A percentile compares a stretch with the other conserved stretches of the same genome.
These are phyloP conservation scores for Menidia menidia DNA, from an alignment of 2,797 vertebrate genomes.

Conservation along the genomic window DNA sequence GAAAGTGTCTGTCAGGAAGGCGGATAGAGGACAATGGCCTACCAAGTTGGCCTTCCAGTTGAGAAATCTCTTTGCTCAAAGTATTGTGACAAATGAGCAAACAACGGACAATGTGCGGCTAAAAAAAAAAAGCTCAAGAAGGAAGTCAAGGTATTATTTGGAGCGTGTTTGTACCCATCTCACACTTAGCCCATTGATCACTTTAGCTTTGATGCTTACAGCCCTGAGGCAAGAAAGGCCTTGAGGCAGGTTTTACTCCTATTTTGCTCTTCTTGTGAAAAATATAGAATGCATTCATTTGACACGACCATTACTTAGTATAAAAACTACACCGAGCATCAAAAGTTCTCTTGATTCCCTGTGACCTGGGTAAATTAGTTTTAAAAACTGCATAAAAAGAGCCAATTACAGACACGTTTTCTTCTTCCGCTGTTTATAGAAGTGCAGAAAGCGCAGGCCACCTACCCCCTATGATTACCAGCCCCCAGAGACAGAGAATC, in stretches of 20 bases:
- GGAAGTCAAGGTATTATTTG: conserved; percentile 17
- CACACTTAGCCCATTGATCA: conserved; percentile 50
- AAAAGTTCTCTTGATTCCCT: not conserved
- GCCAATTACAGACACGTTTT: not conserved
- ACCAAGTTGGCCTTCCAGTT: conserved; percentile 21
- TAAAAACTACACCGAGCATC: not conserved
- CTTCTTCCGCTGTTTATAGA: conserved; percentile 4
- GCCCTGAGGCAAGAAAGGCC: conserved; percentile 27
- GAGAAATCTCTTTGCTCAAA: conserved; percentile 30
- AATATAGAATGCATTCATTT: conserved; percentile 8
- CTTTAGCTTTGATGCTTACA: conserved; percentile 22
- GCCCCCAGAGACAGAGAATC: conserved; percentile 26
- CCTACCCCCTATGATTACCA: conserved; percentile 5
- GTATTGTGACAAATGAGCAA: conserved; percentile 51
- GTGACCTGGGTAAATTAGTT: not conserved
- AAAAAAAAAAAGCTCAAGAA: conserved; percentile 35
- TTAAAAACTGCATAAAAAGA: conserved; percentile 7
- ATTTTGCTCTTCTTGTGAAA: not conserved
- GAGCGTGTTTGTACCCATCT: conserved; percentile 4
- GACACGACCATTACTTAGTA: conserved; percentile 1
- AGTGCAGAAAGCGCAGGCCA: conserved; percentile 2
- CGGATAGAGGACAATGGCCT: conserved; percentile 57
- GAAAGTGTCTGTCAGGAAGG: conserved; percentile 64
- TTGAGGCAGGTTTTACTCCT: conserved; percentile 4
- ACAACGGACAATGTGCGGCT: conserved; percentile 43